Evolutionary conservation across 2,888 invertebrate species (phyloP).

Genomic region (Stenurella melanura): DNA sequence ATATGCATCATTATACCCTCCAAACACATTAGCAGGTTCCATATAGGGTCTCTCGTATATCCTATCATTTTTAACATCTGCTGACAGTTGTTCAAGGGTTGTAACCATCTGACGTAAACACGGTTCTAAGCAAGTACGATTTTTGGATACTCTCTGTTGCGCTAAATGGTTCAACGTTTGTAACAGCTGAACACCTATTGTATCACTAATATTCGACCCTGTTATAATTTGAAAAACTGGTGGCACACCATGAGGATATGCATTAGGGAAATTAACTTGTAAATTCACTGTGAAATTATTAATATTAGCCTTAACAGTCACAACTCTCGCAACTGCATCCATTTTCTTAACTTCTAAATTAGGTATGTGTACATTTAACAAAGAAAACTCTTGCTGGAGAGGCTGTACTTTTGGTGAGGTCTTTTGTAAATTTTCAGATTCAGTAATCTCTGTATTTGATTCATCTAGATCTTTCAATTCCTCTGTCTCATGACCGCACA

Average conservation of each 20-base stretch:
- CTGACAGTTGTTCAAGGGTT: constrained; percentile 79
- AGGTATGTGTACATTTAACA: constrained; percentile 84
- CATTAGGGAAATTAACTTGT: constrained; percentile 82
- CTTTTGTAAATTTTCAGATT: constrained; percentile 54
- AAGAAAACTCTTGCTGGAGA: constrained; percentile 84
- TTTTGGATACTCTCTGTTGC: constrained; percentile 87
- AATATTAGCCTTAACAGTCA: constrained; percentile 76
- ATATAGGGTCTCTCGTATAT: constrained; percentile 60
- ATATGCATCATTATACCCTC: constrained; percentile 81
- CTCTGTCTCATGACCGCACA: constrained; percentile 84
- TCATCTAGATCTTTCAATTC: constrained; percentile 62
- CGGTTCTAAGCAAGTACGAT: constrained; percentile 90
- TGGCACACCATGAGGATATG: constrained; percentile 82
- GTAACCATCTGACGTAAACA: constrained; percentile 85
- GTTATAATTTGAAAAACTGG: constrained; percentile 82
- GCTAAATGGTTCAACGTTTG: constrained; percentile 89
- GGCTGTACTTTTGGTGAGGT: constrained; percentile 76
- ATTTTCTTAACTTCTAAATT: constrained; percentile 79
- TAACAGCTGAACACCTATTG: constrained; percentile 82
- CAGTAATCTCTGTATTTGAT: constrained; percentile 45
- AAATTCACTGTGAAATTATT: constrained; percentile 76
- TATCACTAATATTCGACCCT: constrained; percentile 81
- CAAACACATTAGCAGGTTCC: constrained; percentile 66
- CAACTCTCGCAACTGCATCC: constrained; percentile 75
- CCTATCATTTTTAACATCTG: constrained; percentile 75